Evolutionary conservation across 2,888 invertebrate species (phyloP).

Genomic region (Lasioglossum vierecki): DNA sequence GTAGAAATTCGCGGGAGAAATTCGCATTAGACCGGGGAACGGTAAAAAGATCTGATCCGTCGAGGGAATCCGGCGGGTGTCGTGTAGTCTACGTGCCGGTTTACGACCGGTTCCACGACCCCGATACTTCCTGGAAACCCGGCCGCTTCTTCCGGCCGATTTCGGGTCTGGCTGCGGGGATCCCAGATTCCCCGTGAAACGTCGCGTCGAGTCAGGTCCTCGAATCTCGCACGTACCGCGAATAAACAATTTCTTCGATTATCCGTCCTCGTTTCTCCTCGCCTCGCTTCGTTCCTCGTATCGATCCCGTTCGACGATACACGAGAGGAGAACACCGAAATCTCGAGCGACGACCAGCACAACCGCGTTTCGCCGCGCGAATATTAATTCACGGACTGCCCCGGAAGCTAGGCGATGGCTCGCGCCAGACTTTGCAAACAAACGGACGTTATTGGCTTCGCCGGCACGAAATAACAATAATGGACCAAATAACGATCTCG

Average conservation of each 20-base stretch:
- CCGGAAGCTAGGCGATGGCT: conserved; percentile 1
- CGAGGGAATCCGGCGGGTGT: conserved; percentile 10
- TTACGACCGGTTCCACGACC: conserved; percentile 40
- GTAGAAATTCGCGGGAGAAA: conserved; percentile 43
- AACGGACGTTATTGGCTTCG: conserved; percentile 2
- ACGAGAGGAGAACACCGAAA: not conserved
- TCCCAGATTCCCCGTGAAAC: conserved; percentile 13
- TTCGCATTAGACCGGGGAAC: conserved; percentile 41
- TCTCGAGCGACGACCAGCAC: not conserved
- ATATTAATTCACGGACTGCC: not conserved
- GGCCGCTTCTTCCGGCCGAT: conserved; percentile 5
- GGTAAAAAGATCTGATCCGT: conserved; percentile 42
- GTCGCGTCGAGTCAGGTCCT: conserved; percentile 4
- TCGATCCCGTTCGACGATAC: conserved; percentile 13
- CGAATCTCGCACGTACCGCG: conserved; percentile 22
- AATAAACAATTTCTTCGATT: conserved; percentile 31
- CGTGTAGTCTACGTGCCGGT: conserved; percentile 54
- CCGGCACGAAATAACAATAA: not conserved
- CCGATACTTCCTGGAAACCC: conserved; percentile 23
- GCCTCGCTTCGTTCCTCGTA: not conserved
- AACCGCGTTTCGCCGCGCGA: conserved; percentile 4
- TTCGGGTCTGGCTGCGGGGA: conserved; percentile 4
- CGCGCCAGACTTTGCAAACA: conserved; percentile 13
- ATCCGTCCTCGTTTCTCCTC: conserved; percentile 18
- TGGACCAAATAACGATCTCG: not conserved